A percentile compares a stretch with the other conserved stretches of the same genome.
phyloP scores from a whole-genome alignment of 2,888 invertebrate species.

The Therioaphis trifolii region DNA sequence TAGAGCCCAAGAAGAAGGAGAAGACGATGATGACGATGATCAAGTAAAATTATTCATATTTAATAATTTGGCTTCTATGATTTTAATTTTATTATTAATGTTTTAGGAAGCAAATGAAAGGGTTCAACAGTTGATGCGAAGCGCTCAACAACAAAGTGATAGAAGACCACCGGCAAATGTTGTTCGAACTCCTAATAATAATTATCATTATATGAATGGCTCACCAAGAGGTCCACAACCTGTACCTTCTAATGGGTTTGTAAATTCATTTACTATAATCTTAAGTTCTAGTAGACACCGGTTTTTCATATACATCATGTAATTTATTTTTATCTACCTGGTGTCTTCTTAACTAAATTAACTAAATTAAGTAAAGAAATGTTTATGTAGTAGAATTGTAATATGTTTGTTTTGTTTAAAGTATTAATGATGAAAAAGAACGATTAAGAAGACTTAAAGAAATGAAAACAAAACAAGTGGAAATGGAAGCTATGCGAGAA shows the following conservation, averaged over 20 bases:
- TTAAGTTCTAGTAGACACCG: background rate
- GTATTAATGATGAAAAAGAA: constrained; percentile 69
- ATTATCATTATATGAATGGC: constrained; percentile 66
- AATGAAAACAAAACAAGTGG: constrained; percentile 71
- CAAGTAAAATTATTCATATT: constrained; percentile 64
- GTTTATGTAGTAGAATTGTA: background rate
- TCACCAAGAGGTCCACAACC: constrained; percentile 63
- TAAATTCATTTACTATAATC: background rate
- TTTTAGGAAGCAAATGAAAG: constrained; percentile 68
- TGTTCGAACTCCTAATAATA: constrained; percentile 65
- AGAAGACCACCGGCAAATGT: constrained; percentile 66
- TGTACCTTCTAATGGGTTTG: constrained; percentile 57
- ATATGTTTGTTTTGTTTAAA: constrained; percentile 47
- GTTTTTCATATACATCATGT: background rate
- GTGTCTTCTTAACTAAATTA: too few species aligned
- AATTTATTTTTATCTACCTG: constrained; percentile 6
- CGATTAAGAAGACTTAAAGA: constrained; percentile 72
- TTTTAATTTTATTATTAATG: background rate
- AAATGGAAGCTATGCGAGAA: constrained; percentile 72
- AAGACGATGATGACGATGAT: constrained; percentile 77
- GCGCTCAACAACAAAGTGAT: constrained; percentile 68
- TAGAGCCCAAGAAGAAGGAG: constrained; percentile 84
- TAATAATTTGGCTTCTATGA: background rate
- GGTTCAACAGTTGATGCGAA: constrained; percentile 72
- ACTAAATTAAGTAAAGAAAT: background rate